phyloP scores from a whole-genome alignment of 1,140 invertebrate genomes.

The Drosophila cardini region DNA sequence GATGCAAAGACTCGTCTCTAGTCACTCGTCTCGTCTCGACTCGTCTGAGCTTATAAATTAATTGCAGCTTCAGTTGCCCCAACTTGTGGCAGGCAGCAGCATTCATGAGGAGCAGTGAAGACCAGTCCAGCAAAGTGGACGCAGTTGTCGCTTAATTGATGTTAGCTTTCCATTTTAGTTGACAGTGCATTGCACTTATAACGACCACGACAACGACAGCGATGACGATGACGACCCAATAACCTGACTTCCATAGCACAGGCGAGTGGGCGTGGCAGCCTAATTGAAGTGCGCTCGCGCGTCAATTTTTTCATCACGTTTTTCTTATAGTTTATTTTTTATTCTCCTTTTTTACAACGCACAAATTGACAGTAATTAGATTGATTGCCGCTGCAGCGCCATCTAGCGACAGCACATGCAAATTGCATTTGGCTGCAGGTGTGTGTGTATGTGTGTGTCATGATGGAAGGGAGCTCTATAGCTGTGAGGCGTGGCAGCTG shows the following conservation, averaged over 20 bases:
- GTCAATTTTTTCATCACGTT: slow-evolving; percentile 14
- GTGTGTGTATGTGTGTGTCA: neutral
- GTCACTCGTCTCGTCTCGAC: too few species aligned
- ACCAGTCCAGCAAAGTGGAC: neutral
- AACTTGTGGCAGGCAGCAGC: neutral
- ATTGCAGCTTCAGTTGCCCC: slow-evolving; percentile 45
- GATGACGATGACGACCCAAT: slow-evolving; percentile 35
- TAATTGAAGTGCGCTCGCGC: slow-evolving; percentile 55
- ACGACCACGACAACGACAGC: neutral
- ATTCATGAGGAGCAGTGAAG: neutral
- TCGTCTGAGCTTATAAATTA: slow-evolving; percentile 75
- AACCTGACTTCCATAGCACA: slow-evolving; percentile 30
- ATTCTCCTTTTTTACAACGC: neutral
- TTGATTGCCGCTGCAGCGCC: slow-evolving; percentile 61
- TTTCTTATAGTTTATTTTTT: neutral
- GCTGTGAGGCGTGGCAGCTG: neutral
- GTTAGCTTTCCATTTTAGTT: slow-evolving; percentile 81
- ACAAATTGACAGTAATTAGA: slow-evolving; percentile 80
- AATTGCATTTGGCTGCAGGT: slow-evolving; percentile 38
- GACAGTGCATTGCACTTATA: slow-evolving; percentile 66
- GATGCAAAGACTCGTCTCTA: slow-evolving; percentile 13
- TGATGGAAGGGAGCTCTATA: too few species aligned
- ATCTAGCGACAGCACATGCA: slow-evolving; percentile 53
- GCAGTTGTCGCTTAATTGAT: slow-evolving; percentile 62
- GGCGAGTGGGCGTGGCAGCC: slow-evolving; percentile 24